Evolutionary conservation across 2,797 vertebrate genomes (phyloP).

Genomic region (Acanthiza pusilla): DNA sequence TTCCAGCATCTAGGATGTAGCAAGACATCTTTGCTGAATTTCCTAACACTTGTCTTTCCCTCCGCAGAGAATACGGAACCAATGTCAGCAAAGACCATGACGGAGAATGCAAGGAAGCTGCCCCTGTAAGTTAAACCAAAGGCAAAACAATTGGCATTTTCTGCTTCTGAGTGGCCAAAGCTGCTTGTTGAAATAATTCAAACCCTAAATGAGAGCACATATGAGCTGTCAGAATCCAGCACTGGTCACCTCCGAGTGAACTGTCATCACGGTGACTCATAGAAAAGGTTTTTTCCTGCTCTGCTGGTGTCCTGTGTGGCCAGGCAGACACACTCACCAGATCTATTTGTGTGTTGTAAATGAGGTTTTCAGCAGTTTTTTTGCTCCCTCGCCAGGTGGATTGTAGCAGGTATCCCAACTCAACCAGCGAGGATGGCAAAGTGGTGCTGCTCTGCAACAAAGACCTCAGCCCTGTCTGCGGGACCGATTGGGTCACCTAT

Average conservation of each 20-base stretch:
- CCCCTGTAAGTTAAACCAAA: conserved; percentile 31
- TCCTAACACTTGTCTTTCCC: neutral
- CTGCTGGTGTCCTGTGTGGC: neutral
- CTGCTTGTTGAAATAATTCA: neutral
- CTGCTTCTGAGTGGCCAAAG: neutral
- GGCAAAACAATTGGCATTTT: neutral
- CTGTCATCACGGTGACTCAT: neutral
- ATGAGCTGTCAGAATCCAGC: neutral
- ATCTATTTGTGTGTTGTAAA: neutral
- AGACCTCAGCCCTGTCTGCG: neutral
- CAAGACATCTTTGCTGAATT: neutral
- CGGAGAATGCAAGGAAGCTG: conserved; percentile 31
- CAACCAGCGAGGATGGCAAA: conserved; percentile 15
- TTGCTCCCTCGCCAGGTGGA: neutral
- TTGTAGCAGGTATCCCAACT: conserved; percentile 42
- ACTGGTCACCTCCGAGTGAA: neutral
- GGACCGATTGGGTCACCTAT: neutral
- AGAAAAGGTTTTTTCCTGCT: neutral
- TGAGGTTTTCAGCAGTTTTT: neutral
- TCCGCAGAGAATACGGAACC: conserved; percentile 29
- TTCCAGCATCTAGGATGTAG: neutral
- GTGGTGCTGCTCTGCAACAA: neutral
- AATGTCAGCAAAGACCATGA: conserved; percentile 35
- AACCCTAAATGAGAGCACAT: neutral
- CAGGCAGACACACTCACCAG: neutral